Evolutionary conservation across 2,113 vertebrate species (phyloP), one percentile per base, ranked within the genome.

Genomic region (Lampris megalopsis): DNA sequence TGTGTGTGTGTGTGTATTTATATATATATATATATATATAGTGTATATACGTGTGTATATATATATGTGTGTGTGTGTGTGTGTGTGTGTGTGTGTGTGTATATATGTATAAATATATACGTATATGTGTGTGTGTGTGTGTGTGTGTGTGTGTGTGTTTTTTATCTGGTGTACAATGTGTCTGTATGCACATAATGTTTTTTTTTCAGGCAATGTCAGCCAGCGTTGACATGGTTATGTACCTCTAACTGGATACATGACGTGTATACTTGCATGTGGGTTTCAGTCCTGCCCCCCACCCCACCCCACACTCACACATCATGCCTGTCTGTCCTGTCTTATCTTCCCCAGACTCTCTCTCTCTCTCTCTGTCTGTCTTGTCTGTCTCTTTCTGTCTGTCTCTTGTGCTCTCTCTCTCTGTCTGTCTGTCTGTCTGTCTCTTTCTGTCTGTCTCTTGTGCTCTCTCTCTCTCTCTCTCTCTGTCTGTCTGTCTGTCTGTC

Each of bases 81-180:
- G 38, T 42, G 59, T 43, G 59, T 42, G 59, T 61, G 59, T 42
- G 59, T 42, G 59, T 61, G 40, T 61, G 59, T 61, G 59, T 61
- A 2, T n/a, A n/a, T n/a, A n/a, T n/a, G n/a, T n/a, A n/a, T n/a
- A n/a, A n/a, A 24, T 24, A 24, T 24, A 24, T 42, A 40, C n/a
- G 35, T 53, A 36, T 86, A 80, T 77, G 54, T 78, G 69, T 86
- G 83, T 77, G 54, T 78, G 69, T 73, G 62, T 48, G 7, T 63
- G 58, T 10, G 70, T 73, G 63, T 81, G 61, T 71, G 66, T 0
- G 0, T 24, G 24, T 24, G 24, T 24, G 24, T 24, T 0, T 24
- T 24, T 24, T 24, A 24, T 24, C 73, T 41, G 38, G 71, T 71
- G 35, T 1, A 40, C 43, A 69, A 71, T 65, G 50, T 52, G 9